Conservation (phyloP, 1,140 invertebrate genomes). For the Neotoxoptera formosana region DNA sequence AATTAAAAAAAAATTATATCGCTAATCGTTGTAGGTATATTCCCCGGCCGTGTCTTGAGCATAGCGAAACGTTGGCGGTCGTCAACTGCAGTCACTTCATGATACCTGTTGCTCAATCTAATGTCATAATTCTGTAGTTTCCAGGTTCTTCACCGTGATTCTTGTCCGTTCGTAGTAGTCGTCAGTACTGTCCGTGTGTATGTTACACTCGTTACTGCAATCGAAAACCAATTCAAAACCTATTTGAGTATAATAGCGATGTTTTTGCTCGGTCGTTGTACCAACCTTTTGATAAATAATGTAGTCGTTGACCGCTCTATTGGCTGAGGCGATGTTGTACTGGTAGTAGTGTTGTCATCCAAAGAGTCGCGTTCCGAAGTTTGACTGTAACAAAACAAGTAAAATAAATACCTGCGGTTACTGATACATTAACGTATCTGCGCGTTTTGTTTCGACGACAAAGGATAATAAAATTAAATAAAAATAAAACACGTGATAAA, state of each 20-base stretch:
- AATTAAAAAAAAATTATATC: neutral
- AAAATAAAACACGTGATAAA: neutral
- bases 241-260: neutral
- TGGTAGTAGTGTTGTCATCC: constrained; percentile 81
- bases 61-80: neutral
- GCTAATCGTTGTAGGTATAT: constrained; percentile 40
- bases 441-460: neutral
- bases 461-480: neutral
- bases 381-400: constrained; percentile 66
- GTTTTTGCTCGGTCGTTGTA: neutral
- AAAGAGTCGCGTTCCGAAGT: constrained; percentile 83
- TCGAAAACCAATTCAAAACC: neutral
- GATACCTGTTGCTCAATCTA: neutral
- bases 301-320: constrained; percentile 42
- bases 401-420: neutral
- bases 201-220: constrained; percentile 67
- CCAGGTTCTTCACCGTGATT: constrained; percentile 77
- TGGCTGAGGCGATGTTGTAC: constrained; percentile 36
- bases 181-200: constrained; percentile 65
- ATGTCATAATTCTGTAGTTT: constrained; percentile 78
- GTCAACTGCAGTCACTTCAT: too few relatives aligned
- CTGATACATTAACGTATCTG: neutral
- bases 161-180: constrained; percentile 61
- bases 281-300: constrained; percentile 61
- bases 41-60: neutral